Evolutionary conservation across 2,888 invertebrate genomes (phyloP).

Genomic region (Peribatodes rhomboidaria): DNA sequence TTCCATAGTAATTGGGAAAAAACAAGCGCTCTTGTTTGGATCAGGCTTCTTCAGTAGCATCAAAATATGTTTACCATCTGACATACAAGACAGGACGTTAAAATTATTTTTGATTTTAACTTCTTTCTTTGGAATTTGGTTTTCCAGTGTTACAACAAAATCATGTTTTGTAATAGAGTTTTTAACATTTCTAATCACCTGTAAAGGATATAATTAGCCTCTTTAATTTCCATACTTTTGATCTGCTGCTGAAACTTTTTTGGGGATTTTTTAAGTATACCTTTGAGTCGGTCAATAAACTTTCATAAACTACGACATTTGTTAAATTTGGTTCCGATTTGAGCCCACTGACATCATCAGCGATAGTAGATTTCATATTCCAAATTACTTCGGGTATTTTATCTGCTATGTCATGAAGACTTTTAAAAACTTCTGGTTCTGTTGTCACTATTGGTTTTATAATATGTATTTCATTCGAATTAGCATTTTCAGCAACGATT

Average conservation of each 20-base stretch:
- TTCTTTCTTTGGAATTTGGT: slow-evolving; percentile 8
- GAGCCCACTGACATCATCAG: background rate
- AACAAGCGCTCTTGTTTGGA: background rate
- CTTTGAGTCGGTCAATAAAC: background rate
- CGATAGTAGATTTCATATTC: background rate
- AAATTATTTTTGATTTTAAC: slow-evolving; percentile 23
- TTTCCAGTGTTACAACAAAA: slow-evolving; percentile 4
- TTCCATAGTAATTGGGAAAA: background rate
- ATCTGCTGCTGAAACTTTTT: background rate
- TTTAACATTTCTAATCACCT: background rate
- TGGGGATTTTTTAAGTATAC: background rate
- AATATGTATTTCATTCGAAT: background rate
- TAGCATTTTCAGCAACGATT: slow-evolving; percentile 3
- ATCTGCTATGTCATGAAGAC: background rate
- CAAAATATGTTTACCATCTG: slow-evolving; percentile 25
- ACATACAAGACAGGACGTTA: slow-evolving; percentile 28
- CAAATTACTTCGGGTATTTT: background rate
- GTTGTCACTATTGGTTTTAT: background rate
- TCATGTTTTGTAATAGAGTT: background rate
- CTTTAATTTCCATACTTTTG: background rate
- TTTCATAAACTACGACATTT: slow-evolving; percentile 8
- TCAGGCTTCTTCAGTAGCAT: slow-evolving; percentile 18
- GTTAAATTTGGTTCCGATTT: background rate
- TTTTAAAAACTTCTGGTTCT: background rate
- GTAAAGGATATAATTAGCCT: background rate